Evolutionary conservation across 1,140 invertebrate genomes (phyloP).

Genomic region (Luehdorfia chinensis): DNA sequence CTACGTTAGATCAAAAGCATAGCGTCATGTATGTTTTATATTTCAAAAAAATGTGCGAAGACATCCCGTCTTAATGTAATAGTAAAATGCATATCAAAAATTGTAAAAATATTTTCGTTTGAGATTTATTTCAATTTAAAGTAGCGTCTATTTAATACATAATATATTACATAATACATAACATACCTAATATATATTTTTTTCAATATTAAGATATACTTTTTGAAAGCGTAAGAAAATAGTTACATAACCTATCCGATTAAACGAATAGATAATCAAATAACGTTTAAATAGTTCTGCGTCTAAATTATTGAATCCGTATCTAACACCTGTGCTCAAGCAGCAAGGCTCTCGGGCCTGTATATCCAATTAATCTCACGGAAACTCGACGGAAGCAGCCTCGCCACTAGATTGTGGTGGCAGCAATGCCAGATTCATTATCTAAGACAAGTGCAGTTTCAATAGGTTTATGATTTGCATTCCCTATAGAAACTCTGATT

Average conservation of each 20-base stretch:
- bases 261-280: background rate
- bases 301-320: slow-evolving; percentile 52
- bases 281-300: slow-evolving; percentile 25
- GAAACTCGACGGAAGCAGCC: slow-evolving; percentile 25
- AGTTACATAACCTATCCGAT: slow-evolving; percentile 3
- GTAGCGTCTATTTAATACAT: too few species aligned
- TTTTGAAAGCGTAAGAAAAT: slow-evolving; percentile 15
- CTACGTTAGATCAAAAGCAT: too few species aligned
- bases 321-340: slow-evolving; percentile 36
- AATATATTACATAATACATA: too few species aligned
- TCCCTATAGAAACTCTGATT: background rate
- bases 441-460: slow-evolving; percentile 32
- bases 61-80: too few species aligned
- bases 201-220: too few species aligned
- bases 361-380: slow-evolving; percentile 49
- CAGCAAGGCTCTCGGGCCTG: slow-evolving; percentile 35
- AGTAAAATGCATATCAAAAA: too few species aligned
- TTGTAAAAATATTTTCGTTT: too few species aligned
- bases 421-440: slow-evolving; percentile 31
- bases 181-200: too few species aligned
- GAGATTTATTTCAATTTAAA: too few species aligned
- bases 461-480: slow-evolving; percentile 18
- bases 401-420: slow-evolving; percentile 28
- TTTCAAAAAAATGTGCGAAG: too few species aligned
- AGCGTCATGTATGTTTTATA: too few species aligned